Conservation (phyloP, 2,797 vertebrate species). For the Acipenser transmontanus region DNA sequence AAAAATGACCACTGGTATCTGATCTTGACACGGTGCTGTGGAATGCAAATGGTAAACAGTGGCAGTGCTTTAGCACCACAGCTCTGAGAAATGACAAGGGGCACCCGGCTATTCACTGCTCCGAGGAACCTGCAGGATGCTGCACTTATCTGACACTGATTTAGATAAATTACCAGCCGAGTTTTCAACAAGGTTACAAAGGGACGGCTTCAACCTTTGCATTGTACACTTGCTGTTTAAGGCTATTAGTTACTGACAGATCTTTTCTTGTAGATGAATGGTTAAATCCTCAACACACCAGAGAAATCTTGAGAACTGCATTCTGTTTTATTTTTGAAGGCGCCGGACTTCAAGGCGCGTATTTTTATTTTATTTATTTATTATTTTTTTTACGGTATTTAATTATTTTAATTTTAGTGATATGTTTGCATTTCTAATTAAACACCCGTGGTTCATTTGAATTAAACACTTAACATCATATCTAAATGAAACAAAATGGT, state of each 20-base stretch:
- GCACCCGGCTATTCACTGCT: conserved; percentile 34
- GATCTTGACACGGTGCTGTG: conserved; percentile 41
- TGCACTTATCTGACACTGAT: conserved; percentile 62
- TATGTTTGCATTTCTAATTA: no score
- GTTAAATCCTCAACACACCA: not conserved
- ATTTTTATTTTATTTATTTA: no score
- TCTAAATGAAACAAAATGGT: no score
- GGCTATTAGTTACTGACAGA: conserved; percentile 7
- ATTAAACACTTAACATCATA: no score
- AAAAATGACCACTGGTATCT: conserved; percentile 28
- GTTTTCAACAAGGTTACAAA: conserved; percentile 33
- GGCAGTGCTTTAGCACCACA: conserved; percentile 41
- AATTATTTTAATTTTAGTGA: no score
- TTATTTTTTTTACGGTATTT: no score
- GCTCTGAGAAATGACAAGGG: conserved; percentile 51
- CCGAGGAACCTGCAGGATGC: conserved; percentile 55
- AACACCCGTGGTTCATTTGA: no score
- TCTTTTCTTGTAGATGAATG: not conserved
- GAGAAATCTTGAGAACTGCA: not conserved
- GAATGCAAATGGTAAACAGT: conserved; percentile 48
- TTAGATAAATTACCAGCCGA: conserved; percentile 66
- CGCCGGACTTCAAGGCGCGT: no score
- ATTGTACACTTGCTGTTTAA: conserved; percentile 3
- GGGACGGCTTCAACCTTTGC: conserved; percentile 8
- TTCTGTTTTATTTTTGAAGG: not conserved